Evolutionary conservation across 2,888 invertebrate genomes (phyloP), one percentile per base, ranked within the genome.

Genomic region (Latrodectus elegans): DNA sequence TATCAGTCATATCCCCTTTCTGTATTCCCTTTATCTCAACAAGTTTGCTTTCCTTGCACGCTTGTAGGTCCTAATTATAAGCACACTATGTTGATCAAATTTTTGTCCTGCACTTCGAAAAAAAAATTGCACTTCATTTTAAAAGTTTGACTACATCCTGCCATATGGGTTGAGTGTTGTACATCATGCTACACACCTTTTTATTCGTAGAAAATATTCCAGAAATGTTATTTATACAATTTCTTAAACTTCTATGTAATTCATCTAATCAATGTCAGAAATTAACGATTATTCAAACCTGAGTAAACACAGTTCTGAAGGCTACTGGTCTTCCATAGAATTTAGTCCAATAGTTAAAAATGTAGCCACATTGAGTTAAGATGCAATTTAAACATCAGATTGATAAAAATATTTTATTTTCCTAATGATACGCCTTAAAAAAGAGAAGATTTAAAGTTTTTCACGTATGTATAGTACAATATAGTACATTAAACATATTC

Each of bases 241-340:
- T 75, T 71, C 70, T 53, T 52, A 83, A 65, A 67, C 51, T 60
- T 77, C 38, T 71, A 49, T 17, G 12, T 38, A 38, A 22, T 22
- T 67, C 17, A 22, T 17, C 51, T 60, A 17, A 17, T 12, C 55
- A 72, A 60, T 55, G 67, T 38, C 38, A 38, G 12, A n/a, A 14
- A 74, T 17, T 26, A n/a, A 65, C 52, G 11, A 51, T 15, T 52
- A 68, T 74, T 67, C 53, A 72, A 51, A 53, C 12, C 52, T 70
- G 22, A 71, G 8, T 22, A 60, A 49, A 22, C 15, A 26, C 64
- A 55, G 53, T 72, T 60, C 26, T 80, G 80, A 80, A 71, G 71
- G 75, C 80, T 85, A 85, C 74, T 74, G 72, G 85, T 85, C 85
- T 85, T 85, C 85, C 79, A 85, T 70, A 74, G 74, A 51, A 60